These are phyloP conservation scores for Drosophila eohydei DNA, from an alignment of 2,888 invertebrate genomes.

Conservation along the genomic window DNA sequence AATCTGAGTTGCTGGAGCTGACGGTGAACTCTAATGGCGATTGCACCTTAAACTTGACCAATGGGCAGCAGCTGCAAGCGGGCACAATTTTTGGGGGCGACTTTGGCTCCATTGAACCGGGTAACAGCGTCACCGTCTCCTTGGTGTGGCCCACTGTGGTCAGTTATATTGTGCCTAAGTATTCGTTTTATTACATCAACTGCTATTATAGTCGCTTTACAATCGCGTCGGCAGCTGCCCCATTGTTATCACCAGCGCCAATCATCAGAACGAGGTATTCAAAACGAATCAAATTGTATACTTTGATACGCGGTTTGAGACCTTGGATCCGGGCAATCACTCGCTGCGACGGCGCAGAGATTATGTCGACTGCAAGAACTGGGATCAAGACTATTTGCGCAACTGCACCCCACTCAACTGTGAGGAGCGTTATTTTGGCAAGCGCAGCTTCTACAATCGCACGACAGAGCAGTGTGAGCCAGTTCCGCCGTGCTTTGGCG, in stretches of 20 bases:
- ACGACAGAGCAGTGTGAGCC: conserved; percentile 73
- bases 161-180: conserved; percentile 16
- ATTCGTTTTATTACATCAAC: background rate
- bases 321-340: conserved; percentile 67
- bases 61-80: conserved; percentile 45
- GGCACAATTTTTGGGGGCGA: conserved; percentile 80
- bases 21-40: conserved; percentile 69
- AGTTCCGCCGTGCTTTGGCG: conserved; percentile 39
- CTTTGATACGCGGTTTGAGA: conserved; percentile 80
- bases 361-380: conserved; percentile 75
- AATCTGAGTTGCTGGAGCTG: conserved; percentile 67
- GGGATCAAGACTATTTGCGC: conserved; percentile 85
- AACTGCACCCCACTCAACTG: conserved; percentile 86
- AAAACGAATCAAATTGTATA: conserved; percentile 55
- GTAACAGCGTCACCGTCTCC: conserved; percentile 70
- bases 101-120: conserved; percentile 79
- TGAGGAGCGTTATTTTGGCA: conserved; percentile 86
- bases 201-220: conserved; percentile 72
- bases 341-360: conserved; percentile 63
- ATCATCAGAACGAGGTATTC: conserved; percentile 57
- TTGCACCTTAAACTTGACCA: conserved; percentile 73
- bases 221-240: conserved; percentile 83
- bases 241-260: conserved; percentile 67
- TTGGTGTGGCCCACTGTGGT: conserved; percentile 83
- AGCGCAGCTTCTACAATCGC: conserved; percentile 85